Evolutionary conservation across 2,113 vertebrate genomes (phyloP).

Genomic region (Ptilorrhoa leucosticta): DNA sequence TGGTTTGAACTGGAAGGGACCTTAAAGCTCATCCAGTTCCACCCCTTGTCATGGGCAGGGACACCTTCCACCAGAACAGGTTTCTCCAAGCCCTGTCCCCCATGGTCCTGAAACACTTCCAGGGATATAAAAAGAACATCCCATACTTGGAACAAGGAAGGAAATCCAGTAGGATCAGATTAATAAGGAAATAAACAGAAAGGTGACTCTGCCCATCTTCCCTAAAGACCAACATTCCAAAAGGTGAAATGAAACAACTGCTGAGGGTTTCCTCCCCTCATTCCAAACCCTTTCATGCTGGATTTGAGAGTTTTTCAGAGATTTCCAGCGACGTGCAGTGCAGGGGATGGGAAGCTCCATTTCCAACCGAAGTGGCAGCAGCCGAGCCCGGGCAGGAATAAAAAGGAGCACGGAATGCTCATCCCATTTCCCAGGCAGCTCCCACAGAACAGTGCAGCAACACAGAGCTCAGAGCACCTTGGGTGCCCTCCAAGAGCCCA

Average conservation of each 20-base stretch:
- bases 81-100: background rate
- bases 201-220: background rate
- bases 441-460: background rate
- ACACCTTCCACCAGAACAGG: background rate
- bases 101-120: background rate
- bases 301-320: background rate
- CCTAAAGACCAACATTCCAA: background rate
- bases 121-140: background rate
- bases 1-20: background rate
- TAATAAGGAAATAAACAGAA: background rate
- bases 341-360: background rate
- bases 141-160: background rate
- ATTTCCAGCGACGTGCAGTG: background rate
- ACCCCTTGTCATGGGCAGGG: background rate
- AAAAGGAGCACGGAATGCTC: background rate
- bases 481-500: background rate
- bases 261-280: background rate
- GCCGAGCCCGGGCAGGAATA: rapidly evolving
- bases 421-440: background rate
- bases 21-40: background rate
- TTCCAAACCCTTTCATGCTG: background rate
- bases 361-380: background rate
- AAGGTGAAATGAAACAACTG: background rate
- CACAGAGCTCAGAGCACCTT: background rate
- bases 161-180: background rate